phyloP scores from a whole-genome alignment of 92 coral and sea anemone species.

The Pocillopora meandrina region DNA sequence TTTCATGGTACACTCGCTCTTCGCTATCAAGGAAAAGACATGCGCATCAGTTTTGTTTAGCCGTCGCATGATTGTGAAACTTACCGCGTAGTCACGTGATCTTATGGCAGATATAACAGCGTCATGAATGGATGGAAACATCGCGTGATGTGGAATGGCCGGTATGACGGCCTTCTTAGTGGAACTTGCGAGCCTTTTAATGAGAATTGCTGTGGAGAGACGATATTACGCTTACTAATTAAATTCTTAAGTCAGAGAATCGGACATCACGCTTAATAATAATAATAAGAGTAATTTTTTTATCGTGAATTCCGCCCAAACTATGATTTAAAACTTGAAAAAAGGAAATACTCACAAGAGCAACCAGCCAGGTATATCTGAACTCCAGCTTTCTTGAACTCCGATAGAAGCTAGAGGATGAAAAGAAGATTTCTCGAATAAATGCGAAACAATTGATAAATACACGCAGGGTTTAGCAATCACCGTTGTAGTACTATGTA shows the following conservation, averaged over 20 bases:
- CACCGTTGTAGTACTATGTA: too few relatives aligned
- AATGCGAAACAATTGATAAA: too few relatives aligned
- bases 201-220: constrained; percentile 6
- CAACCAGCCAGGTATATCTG: constrained; percentile 72
- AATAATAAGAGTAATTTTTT: too few relatives aligned
- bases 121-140: constrained; percentile 51
- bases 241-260: not conserved
- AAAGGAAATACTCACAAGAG: constrained; percentile 65
- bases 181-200: constrained; percentile 5
- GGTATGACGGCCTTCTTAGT: not conserved
- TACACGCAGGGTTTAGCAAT: too few relatives aligned
- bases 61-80: not conserved
- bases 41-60: too few relatives aligned
- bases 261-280: not conserved
- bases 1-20: too few relatives aligned
- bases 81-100: constrained; percentile 38
- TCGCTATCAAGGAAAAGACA: too few relatives aligned
- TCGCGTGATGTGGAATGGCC: constrained; percentile 17
- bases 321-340: not conserved
- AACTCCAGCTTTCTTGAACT: constrained; percentile 63
- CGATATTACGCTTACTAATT: not conserved
- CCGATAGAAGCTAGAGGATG: constrained; percentile 57
- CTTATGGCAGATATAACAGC: constrained; percentile 38
- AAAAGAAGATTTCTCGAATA: not conserved
- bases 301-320: not conserved